Evolutionary conservation across 1,140 invertebrate species (phyloP).

Genomic region (Drosophila varians): DNA sequence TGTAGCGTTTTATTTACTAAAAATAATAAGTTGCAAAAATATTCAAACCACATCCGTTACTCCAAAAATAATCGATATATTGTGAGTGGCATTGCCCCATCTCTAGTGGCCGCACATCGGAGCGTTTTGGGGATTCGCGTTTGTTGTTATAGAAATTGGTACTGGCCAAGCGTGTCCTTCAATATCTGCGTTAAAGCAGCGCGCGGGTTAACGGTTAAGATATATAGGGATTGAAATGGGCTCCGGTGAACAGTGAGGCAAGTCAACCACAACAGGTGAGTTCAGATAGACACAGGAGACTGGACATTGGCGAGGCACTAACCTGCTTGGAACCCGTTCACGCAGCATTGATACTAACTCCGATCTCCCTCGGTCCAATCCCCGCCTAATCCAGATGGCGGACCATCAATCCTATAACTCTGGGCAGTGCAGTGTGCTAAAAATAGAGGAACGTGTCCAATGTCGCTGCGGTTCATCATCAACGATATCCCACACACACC

Average conservation of each 20-base stretch:
- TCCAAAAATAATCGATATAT: not conserved
- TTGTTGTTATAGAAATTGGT: constrained; percentile 19
- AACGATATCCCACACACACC: not conserved
- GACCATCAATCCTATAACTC: not conserved
- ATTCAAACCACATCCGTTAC: not conserved
- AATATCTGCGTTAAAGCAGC: not conserved
- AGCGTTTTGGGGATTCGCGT: constrained; percentile 11
- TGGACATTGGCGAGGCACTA: not conserved
- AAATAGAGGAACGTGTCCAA: constrained; percentile 33
- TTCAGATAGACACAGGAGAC: not conserved
- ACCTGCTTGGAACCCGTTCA: not conserved
- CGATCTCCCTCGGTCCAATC: constrained; percentile 1
- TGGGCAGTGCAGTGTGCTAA: constrained; percentile 22
- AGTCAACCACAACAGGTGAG: constrained; percentile 31
- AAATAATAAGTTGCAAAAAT: too few relatives aligned
- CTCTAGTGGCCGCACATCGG: constrained; percentile 1
- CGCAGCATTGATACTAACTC: constrained; percentile 23
- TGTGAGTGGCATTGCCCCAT: not conserved
- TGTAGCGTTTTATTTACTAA: too few relatives aligned
- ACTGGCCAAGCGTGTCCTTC: not conserved
- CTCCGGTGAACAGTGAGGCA: not conserved
- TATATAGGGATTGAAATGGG: not conserved
- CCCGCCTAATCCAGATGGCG: not conserved
- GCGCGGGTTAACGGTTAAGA: not conserved
- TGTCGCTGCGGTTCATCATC: constrained; percentile 13